Percentiles rank a stretch among this genome's conserved stretches.
These are phyloP conservation scores for Ondatra zibethicus DNA, from an alignment of 2,113 vertebrate genomes.

Conservation along the genomic window DNA sequence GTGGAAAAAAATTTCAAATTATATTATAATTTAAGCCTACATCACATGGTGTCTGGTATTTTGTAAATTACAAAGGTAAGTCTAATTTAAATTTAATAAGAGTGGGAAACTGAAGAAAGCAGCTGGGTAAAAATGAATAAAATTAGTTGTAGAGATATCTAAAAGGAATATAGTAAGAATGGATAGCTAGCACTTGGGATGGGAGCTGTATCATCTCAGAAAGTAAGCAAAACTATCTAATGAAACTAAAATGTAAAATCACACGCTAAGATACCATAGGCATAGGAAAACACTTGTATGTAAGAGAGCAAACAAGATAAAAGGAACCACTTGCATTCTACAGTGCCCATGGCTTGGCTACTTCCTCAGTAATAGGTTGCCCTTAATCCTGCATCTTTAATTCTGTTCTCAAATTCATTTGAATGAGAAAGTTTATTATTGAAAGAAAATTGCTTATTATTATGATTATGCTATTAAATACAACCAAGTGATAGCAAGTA, in stretches of 20 bases:
- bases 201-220: background rate
- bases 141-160: background rate
- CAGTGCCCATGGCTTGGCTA: background rate
- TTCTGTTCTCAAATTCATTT: background rate
- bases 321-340: background rate
- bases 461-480: background rate
- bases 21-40: background rate
- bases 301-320: background rate
- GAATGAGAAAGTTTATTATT: background rate
- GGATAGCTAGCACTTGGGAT: rapidly evolving
- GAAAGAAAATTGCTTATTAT: background rate
- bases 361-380: background rate
- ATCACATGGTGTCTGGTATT: background rate
- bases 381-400: background rate
- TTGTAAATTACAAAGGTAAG: background rate
- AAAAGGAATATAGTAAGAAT: background rate
- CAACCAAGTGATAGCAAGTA: background rate
- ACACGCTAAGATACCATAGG: background rate
- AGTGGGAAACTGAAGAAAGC: background rate
- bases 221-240: background rate
- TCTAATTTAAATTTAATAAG: background rate
- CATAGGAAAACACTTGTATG: background rate
- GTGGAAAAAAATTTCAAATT: background rate
- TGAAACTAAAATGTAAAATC: background rate
- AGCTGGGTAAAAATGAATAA: background rate